Evolutionary conservation across 2,888 invertebrate species (phyloP).

Genomic region (Muschampia staudingeri): DNA sequence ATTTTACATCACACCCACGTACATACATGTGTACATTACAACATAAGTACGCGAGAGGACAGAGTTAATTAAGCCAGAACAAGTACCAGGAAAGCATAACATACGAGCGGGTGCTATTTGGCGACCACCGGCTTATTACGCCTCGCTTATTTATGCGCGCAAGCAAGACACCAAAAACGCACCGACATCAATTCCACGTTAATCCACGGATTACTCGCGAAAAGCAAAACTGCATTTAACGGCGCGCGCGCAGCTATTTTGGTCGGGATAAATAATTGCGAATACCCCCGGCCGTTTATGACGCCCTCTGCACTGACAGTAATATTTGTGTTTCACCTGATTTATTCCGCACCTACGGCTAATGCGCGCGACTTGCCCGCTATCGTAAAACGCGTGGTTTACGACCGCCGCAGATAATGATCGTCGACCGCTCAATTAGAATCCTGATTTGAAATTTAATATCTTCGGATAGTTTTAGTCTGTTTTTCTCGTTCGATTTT

Average conservation of each 20-base stretch:
- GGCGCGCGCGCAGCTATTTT: conserved; percentile 79
- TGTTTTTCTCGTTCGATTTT: conserved; percentile 18
- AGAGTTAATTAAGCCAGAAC: conserved; percentile 76
- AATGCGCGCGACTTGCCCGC: conserved; percentile 68
- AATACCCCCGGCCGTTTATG: conserved; percentile 79
- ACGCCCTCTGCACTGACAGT: conserved; percentile 80
- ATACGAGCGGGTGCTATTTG: conserved; percentile 77
- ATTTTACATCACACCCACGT: conserved; percentile 59
- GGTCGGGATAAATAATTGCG: conserved; percentile 77
- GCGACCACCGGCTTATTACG: conserved; percentile 70
- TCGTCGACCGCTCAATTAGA: conserved; percentile 77
- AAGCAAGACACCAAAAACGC: conserved; percentile 79
- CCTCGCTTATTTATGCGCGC: conserved; percentile 80
- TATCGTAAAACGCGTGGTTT: conserved; percentile 82
- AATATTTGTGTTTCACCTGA: conserved; percentile 85
- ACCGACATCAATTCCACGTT: conserved; percentile 82
- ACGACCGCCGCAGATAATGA: conserved; percentile 73
- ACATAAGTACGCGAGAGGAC: conserved; percentile 49
- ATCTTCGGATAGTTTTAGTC: conserved; percentile 58
- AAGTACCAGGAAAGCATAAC: conserved; percentile 78
- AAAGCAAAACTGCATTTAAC: conserved; percentile 84
- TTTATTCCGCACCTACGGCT: conserved; percentile 79
- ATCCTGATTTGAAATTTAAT: conserved; percentile 66
- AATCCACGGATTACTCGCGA: conserved; percentile 84
- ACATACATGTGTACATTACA: conserved; percentile 45